A percentile compares a stretch with the other conserved stretches of the same genome.
Evolutionary conservation across 2,888 invertebrate species (phyloP).

Genomic region (Platerodrilus igneus): DNA sequence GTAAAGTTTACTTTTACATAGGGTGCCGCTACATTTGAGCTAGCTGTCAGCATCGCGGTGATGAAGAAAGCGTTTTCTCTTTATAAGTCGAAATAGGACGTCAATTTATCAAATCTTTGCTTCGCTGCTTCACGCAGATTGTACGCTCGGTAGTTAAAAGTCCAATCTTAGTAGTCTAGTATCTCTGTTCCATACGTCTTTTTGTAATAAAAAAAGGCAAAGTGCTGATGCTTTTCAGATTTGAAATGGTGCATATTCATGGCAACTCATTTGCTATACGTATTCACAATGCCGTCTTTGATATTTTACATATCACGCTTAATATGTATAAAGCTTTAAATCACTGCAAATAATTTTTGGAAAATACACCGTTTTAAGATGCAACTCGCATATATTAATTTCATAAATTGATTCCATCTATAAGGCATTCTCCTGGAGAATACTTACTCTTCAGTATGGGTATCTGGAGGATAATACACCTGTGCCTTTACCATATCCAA

Average conservation of each 20-base stretch:
- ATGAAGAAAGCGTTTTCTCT: slow-evolving; percentile 40
- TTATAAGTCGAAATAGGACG: slow-evolving; percentile 39
- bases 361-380: too few species aligned
- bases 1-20: slow-evolving; percentile 35
- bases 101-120: slow-evolving; percentile 39
- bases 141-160: slow-evolving; percentile 30
- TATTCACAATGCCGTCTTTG: too few species aligned
- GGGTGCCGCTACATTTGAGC: slow-evolving; percentile 32
- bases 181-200: slow-evolving; percentile 20
- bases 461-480: too few species aligned
- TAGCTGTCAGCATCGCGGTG: slow-evolving; percentile 38
- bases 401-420: too few species aligned
- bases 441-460: too few species aligned
- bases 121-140: slow-evolving; percentile 33
- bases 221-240: slow-evolving; percentile 5
- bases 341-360: too few species aligned
- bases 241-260: slow-evolving; percentile 6
- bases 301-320: too few species aligned
- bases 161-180: slow-evolving; percentile 29
- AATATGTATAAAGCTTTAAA: too few species aligned
- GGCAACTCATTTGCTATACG: slow-evolving; percentile 6
- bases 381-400: too few species aligned
- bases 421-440: too few species aligned
- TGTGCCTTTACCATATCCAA: too few species aligned
- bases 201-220: slow-evolving; percentile 8